Evolutionary conservation across 2,888 invertebrate genomes (phyloP).

Genomic region (Tinea pellionella): DNA sequence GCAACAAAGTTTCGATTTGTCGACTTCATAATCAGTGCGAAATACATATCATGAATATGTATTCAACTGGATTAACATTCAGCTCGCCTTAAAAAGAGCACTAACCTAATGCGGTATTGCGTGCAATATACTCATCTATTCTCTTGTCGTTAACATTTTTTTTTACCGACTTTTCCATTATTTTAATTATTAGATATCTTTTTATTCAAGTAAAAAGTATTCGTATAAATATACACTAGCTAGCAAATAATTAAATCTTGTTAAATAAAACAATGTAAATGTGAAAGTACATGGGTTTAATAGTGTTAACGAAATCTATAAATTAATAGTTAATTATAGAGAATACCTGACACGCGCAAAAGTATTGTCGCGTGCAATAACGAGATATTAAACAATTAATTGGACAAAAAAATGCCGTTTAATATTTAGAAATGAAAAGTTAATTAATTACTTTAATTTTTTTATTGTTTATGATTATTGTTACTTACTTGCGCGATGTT

Average conservation of each 20-base stretch:
- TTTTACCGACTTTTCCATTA: not conserved
- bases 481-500: not conserved
- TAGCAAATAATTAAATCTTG: too few species aligned
- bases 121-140: not conserved
- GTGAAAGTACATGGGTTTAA: not conserved
- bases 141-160: not conserved
- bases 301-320: not conserved
- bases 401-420: not conserved
- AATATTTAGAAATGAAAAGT: not conserved
- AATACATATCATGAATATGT: not conserved
- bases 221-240: too few species aligned
- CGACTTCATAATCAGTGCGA: conserved; percentile 2
- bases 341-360: not conserved
- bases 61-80: not conserved
- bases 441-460: not conserved
- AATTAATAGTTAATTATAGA: not conserved
- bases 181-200: too few species aligned
- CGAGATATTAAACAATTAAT: not conserved
- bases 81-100: not conserved
- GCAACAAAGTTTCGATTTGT: not conserved
- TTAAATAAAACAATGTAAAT: too few species aligned
- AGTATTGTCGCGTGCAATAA: not conserved
- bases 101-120: conserved; percentile 3
- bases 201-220: too few species aligned
- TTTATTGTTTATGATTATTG: not conserved